phyloP scores from a whole-genome alignment of 1,140 invertebrate genomes.

The Pectinophora gossypiella region DNA sequence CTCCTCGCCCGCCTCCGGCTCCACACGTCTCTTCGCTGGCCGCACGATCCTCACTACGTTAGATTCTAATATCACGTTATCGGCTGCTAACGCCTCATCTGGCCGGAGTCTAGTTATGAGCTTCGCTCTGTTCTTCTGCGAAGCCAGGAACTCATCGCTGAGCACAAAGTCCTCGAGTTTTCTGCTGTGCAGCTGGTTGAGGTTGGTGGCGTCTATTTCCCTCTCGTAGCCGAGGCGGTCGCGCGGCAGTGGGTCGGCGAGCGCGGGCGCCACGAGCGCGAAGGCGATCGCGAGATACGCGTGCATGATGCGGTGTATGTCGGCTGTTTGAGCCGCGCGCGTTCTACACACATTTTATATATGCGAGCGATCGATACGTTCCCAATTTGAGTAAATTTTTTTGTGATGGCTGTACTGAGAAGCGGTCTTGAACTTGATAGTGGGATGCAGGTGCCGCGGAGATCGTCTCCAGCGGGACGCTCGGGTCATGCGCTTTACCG shows the following conservation, averaged over 20 bases:
- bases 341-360: constrained; percentile 63
- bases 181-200: constrained; percentile 52
- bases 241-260: constrained; percentile 19
- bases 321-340: constrained; percentile 63
- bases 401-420: constrained; percentile 38
- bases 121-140: constrained; percentile 54
- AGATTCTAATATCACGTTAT: constrained; percentile 69
- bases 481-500: constrained; percentile 10
- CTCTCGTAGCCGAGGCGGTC: constrained; percentile 58
- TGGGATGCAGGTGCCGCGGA: constrained; percentile 25
- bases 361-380: constrained; percentile 64
- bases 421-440: constrained; percentile 57
- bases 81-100: constrained; percentile 54
- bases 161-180: constrained; percentile 51
- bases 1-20: constrained; percentile 27
- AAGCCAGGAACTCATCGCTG: constrained; percentile 41
- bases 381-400: constrained; percentile 64
- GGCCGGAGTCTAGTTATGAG: constrained; percentile 53
- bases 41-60: constrained; percentile 59
- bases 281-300: constrained; percentile 55
- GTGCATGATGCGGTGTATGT: constrained; percentile 61
- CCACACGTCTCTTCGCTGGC: constrained; percentile 28
- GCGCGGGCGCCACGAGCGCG: constrained; percentile 41
- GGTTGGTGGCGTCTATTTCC: constrained; percentile 49
- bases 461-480: background rate